These are phyloP conservation scores for Zygothrica quintamaculata DNA, from an alignment of 2,888 invertebrate genomes.

Conservation along the genomic window DNA sequence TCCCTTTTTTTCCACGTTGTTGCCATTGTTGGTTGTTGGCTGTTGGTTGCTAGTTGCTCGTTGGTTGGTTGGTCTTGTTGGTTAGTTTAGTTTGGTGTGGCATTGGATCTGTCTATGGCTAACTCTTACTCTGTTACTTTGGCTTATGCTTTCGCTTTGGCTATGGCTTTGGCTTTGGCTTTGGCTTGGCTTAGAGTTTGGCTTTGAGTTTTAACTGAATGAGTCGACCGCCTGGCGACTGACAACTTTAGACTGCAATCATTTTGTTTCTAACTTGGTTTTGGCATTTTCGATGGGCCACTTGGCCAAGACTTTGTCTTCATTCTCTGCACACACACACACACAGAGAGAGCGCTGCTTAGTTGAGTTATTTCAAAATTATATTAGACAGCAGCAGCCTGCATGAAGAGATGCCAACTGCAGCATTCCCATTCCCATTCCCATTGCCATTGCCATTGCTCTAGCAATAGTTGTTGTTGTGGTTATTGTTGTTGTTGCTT, in stretches of 20 bases:
- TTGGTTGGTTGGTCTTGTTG: conserved; percentile 38
- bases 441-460: conserved; percentile 29
- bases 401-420: conserved; percentile 43
- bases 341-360: conserved; percentile 28
- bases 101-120: conserved; percentile 16
- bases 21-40: conserved; percentile 26
- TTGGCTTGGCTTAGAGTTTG: conserved; percentile 34
- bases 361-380: conserved; percentile 77
- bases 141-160: too few species aligned
- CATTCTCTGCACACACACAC: conserved; percentile 2
- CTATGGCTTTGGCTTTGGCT: conserved; percentile 15
- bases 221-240: conserved; percentile 48
- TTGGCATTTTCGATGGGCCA: conserved; percentile 72
- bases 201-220: conserved; percentile 24
- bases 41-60: conserved; percentile 23
- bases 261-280: conserved; percentile 73
- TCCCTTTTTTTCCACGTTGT: conserved; percentile 71
- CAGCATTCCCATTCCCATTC: conserved; percentile 30
- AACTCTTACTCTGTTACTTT: too few species aligned
- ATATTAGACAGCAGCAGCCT: conserved; percentile 66
- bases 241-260: conserved; percentile 54
- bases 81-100: conserved; percentile 19
- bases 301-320: conserved; percentile 47
- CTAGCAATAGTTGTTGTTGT: conserved; percentile 48
- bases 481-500: conserved; percentile 20